These are phyloP conservation scores for Panagrolaimus sp. DNA, from an alignment of 1,140 invertebrate genomes.

Conservation along the genomic window DNA sequence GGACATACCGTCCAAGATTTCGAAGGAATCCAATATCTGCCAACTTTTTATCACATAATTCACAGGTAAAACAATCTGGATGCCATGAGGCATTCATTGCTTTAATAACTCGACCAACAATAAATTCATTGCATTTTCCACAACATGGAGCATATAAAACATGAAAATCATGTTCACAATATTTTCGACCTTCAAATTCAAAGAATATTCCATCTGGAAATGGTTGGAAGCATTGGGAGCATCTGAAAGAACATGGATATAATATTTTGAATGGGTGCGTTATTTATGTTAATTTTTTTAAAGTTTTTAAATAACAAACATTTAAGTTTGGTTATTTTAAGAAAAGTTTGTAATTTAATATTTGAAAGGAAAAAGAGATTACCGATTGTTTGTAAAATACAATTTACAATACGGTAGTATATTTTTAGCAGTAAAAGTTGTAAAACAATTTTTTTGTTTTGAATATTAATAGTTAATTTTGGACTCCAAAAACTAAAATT, in stretches of 20 bases:
- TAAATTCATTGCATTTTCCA: conserved; percentile 73
- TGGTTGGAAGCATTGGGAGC: conserved; percentile 94
- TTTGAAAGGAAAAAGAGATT: not conserved
- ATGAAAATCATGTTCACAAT: conserved; percentile 98
- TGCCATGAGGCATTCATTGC: conserved; percentile 99
- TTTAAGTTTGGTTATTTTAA: conserved; percentile 41
- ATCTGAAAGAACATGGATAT: conserved; percentile 72
- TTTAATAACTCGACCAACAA: conserved; percentile 82
- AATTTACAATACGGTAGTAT: conserved; percentile 7
- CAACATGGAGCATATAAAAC: conserved; percentile 74
- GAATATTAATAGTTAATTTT: not conserved
- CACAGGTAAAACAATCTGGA: conserved; percentile 90
- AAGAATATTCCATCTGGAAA: conserved; percentile 97
- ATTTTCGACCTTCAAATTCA: conserved; percentile 96
- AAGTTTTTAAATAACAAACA: too few species aligned
- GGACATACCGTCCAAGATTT: conserved; percentile 53
- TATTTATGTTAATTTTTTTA: too few species aligned
- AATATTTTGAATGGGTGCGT: too few species aligned
- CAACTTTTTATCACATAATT: conserved; percentile 80
- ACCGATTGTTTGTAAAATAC: conserved; percentile 11
- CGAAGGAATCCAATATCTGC: conserved; percentile 83
- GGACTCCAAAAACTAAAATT: not conserved
- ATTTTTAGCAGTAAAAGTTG: too few species aligned
- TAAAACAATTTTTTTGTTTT: too few species aligned
- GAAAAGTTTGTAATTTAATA: conserved; percentile 27